phyloP scores from a whole-genome alignment of 2,797 vertebrate species.

The Alosa sapidissima region DNA sequence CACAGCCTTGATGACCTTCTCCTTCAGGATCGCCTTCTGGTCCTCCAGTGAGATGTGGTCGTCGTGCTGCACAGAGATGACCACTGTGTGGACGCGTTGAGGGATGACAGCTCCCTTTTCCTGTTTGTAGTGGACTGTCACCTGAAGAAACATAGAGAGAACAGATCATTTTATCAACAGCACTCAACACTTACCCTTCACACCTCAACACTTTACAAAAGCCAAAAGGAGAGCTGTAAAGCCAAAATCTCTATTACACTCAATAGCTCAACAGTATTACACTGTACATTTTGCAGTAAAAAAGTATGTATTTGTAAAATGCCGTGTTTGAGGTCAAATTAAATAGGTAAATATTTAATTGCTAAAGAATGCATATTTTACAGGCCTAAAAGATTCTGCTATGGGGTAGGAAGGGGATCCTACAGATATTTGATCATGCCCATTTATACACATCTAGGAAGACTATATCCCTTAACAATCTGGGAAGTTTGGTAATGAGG shows the following conservation, averaged over 20 bases:
- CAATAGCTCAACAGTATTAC: slow-evolving; percentile 8
- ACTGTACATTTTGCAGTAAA: neutral
- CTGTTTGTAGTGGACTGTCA: slow-evolving; percentile 93
- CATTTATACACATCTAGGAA: too few species aligned
- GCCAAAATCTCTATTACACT: neutral
- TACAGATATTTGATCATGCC: too few species aligned
- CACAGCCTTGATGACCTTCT: slow-evolving; percentile 85
- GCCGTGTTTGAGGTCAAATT: neutral
- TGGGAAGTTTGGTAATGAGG: too few species aligned
- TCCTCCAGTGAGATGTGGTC: slow-evolving; percentile 82
- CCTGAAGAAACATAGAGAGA: slow-evolving; percentile 69
- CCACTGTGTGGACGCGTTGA: slow-evolving; percentile 89
- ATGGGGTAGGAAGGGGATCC: too few species aligned
- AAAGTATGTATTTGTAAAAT: neutral
- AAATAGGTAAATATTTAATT: neutral
- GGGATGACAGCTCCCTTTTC: slow-evolving; percentile 88
- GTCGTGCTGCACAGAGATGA: slow-evolving; percentile 94
- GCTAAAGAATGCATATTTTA: too few species aligned
- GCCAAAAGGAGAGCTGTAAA: too few species aligned
- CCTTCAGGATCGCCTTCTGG: slow-evolving; percentile 85
- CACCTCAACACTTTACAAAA: neutral
- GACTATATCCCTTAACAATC: too few species aligned
- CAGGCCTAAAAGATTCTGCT: too few species aligned
- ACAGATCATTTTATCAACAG: too few species aligned
- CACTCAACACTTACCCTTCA: neutral